Evolutionary conservation across 1,140 invertebrate genomes (phyloP).

Genomic region (Bombus huntii): DNA sequence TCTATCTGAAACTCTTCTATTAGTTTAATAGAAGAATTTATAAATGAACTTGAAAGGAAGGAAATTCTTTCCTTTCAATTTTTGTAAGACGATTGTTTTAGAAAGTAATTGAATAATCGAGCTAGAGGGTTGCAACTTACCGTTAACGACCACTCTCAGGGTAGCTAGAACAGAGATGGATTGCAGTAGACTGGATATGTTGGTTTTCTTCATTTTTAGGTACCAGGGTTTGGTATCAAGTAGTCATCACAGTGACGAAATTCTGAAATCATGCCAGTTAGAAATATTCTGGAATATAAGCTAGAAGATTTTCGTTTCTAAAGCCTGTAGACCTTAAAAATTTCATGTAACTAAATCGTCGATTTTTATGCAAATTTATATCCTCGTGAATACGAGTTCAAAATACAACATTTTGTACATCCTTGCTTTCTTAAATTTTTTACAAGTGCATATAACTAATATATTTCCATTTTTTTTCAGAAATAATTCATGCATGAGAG

Average conservation of each 20-base stretch:
- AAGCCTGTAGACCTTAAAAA: too few species aligned
- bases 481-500: conserved; percentile 21
- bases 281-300: background rate
- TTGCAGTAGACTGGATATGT: conserved; percentile 89
- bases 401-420: too few species aligned
- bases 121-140: conserved; percentile 81
- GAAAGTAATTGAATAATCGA: background rate
- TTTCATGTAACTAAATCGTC: too few species aligned
- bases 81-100: background rate
- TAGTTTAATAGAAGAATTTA: background rate
- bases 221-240: conserved; percentile 69
- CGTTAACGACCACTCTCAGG: conserved; percentile 91
- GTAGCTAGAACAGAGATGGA: conserved; percentile 92
- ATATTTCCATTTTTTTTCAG: background rate
- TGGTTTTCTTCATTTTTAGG: conserved; percentile 85
- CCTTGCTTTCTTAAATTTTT: background rate
- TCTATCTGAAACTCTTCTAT: background rate
- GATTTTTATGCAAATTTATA: too few species aligned
- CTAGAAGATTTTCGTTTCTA: background rate
- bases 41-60: too few species aligned
- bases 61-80: background rate
- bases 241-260: conserved; percentile 75
- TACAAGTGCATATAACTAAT: background rate
- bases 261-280: conserved; percentile 1
- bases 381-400: too few species aligned